phyloP scores from a whole-genome alignment of 2,797 vertebrate genomes.

The Morus bassanus region DNA sequence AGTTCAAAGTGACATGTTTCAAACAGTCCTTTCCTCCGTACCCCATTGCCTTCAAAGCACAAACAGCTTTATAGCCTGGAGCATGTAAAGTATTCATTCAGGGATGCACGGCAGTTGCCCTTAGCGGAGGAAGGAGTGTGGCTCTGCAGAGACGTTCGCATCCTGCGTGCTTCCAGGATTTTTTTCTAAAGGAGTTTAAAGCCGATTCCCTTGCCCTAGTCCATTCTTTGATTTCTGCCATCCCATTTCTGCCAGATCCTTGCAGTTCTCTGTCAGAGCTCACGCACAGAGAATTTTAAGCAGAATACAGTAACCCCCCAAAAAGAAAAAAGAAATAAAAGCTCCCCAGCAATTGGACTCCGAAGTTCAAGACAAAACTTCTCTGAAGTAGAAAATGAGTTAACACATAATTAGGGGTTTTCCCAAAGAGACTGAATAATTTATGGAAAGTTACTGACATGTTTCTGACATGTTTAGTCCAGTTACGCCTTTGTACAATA shows the following conservation, averaged over 20 bases:
- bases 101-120: neutral
- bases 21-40: constrained; percentile 51
- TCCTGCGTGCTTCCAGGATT: neutral
- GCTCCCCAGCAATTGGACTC: constrained; percentile 14
- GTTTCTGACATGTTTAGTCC: constrained; percentile 66
- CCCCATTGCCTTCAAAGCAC: constrained; percentile 78
- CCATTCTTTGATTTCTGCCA: neutral
- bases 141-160: neutral
- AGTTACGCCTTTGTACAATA: constrained; percentile 42
- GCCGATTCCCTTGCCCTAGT: neutral
- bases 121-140: neutral
- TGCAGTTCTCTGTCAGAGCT: neutral
- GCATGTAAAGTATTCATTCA: neutral
- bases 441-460: constrained; percentile 69
- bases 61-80: constrained; percentile 56
- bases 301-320: neutral
- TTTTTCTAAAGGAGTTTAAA: neutral
- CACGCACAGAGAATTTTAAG: neutral
- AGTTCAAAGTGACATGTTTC: constrained; percentile 81
- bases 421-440: constrained; percentile 66
- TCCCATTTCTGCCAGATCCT: neutral
- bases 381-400: constrained; percentile 65
- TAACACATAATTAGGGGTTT: constrained; percentile 67
- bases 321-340: neutral
- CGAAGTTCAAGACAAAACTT: constrained; percentile 20